Percentiles rank a stretch among this genome's conserved stretches.
phyloP scores from a whole-genome alignment of 2,113 vertebrate genomes.

The Egretta garzetta region DNA sequence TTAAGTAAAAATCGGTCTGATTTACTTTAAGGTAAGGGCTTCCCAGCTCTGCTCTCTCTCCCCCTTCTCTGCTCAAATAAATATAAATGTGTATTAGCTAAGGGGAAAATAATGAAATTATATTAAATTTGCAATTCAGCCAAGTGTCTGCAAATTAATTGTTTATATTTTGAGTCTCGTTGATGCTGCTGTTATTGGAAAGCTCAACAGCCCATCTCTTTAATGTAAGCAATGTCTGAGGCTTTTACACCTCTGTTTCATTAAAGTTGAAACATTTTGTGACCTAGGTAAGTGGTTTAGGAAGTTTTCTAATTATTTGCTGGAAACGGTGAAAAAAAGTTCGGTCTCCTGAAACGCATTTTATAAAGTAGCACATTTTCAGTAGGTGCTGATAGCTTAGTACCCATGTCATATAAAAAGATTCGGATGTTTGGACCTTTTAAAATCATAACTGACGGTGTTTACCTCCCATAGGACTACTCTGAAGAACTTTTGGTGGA shows the following conservation, averaged over 20 bases:
- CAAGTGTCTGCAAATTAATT: conserved; percentile 37
- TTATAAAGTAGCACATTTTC: neutral
- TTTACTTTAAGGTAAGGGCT: conserved; percentile 3
- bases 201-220: neutral
- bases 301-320: neutral
- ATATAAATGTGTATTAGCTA: neutral
- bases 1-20: conserved; percentile 48
- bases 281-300: neutral
- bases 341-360: neutral
- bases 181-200: neutral
- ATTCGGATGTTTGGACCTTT: neutral
- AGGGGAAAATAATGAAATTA: conserved; percentile 29
- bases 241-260: neutral
- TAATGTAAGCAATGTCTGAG: neutral
- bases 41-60: neutral
- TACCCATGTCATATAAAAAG: neutral
- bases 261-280: neutral
- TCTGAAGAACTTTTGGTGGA: neutral
- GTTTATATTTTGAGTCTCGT: conserved; percentile 3
- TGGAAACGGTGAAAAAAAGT: neutral
- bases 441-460: neutral
- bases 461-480: neutral
- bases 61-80: conserved; percentile 19
- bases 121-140: conserved; percentile 20
- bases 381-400: neutral